Evolutionary conservation across 2,113 vertebrate genomes (phyloP), one percentile per base, ranked within the genome.

Genomic region (Misgurnus anguillicaudatus): DNA sequence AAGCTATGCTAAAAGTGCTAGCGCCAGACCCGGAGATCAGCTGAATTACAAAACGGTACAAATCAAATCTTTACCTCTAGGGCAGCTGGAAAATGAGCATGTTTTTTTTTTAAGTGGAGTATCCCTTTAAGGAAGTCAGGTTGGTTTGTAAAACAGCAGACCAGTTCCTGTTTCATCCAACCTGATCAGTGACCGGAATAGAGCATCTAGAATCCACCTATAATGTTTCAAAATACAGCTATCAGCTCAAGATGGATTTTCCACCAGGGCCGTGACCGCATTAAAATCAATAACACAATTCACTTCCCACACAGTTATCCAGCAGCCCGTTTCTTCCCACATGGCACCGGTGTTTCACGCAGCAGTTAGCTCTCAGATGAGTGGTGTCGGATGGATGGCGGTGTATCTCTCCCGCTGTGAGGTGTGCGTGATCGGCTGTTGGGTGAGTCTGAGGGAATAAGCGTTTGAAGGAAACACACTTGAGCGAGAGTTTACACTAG

Each of bases 221-320:
- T 48, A 48, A 13, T 13, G 47, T 14, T 14, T 31, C 3, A 51
- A 51, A 51, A 14, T 51, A 51, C 48, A 51, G 14, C 48, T 51
- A 51, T 51, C 48, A 16, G 14, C 48, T 4, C 48, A 51, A 51
- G 48, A 51, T 16, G 11, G 48, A 51, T 51, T 51, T 16, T 16
- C 45, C 45, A 47, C 8, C 48, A 51, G 48, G 11, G 45, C 3
- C 45, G 42, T 36, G 72, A 75, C 16, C 5, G 48, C 58, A 63
- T 63, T 75, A 64, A 75, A 64, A 75, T 75, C 73, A 63, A 64
- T 75, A 75, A 75, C 17, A 9, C 73, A 75, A 75, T 64, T 75
- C 24, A 64, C 73, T 75, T 75, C 38, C 73, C 21, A 51, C 16
- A 13, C 60, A 41, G 17, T 75, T 75, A 63, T 75, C 73, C 60